Evolutionary conservation across 2,797 vertebrate species (phyloP), one percentile per base, ranked within the genome.

Genomic region (Macrochelys suwanniensis): DNA sequence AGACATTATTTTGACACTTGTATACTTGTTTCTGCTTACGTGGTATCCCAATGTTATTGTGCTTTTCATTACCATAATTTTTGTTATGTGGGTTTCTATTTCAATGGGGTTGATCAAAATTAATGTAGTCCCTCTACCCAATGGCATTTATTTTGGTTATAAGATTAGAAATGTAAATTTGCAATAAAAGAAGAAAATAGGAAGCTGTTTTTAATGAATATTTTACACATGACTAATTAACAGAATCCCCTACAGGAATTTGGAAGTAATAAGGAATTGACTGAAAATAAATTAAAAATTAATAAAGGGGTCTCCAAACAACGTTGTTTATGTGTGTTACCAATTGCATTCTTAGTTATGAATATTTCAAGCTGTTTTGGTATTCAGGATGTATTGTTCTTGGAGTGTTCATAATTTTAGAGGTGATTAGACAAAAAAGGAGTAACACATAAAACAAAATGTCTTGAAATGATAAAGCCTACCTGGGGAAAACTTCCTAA

Each of bases 221-320:
- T 98, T 98, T 98, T 98, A 98, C 98, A 97, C 97, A 98, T 98
- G 98, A 98, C 98, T 98, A 98, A 98, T 98, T 98, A 98, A 98
- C 98, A 98, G 96, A 98, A 98, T 97, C 97, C 98, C 98, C 98
- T 98, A 97, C 97, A 98, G 98, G 97, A 98, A 98, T 98, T 98
- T 98, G 97, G 96, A 98, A 98, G 97, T 98, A 98, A 98, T 98
- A 98, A 98, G 97, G 97, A 98, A 98, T 98, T 98, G 98, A 98
- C 97, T 97, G 97, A 98, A 98, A 98, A 98, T 98, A 98, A 98
- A 98, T 98, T 98, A 98, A 98, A 98, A 98, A 98, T 98, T 98
- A 98, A 98, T 98, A 98, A 98, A 98, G 97, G 97, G 98, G 97
- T 98, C 98, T 98, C 98, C 97, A 97, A 98, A 98, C 97, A 98